Evolutionary conservation across 2,797 vertebrate genomes (phyloP), one percentile per base, ranked within the genome.

Genomic region (Sebastes miniatus): DNA sequence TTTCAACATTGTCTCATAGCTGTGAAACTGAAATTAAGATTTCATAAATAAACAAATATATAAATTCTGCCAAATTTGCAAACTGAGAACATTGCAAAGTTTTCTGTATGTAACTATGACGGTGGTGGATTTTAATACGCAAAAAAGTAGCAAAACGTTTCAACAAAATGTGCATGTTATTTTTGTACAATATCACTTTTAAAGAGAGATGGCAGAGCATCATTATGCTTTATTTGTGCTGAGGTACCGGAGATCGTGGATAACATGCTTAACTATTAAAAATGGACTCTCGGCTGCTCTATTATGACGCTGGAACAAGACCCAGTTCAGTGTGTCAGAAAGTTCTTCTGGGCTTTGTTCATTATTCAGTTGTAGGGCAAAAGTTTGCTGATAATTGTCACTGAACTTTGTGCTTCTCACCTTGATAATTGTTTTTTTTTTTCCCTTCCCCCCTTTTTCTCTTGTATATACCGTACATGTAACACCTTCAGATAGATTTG

Each of bases 181-280:
- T 91, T 94, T 94, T 94, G 91, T 95, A 94, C 87, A 88, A 89
- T 91, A 91, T 93, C 89, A 91, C 91, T 92, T 93, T 90, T 83
- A 90, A 92, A 89, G 88, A 87, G 77, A 77, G 68, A 82, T 57
- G 74, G 79, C 73, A 22, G 83, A 88, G 85, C 74, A 50, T 84
- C 76, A 69, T 43, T 16, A 43, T 78, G 90, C 83, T 89, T 85
- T 80, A 80, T 77, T 82, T 74, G 81, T 81, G 87, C 80, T 76
- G 89, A 90, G 87, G 89, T 92, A 91, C 88, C 78, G 1, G 80
- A 89, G 77, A 69, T 85, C 57, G 12, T 77, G 65, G 84, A 70
- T 83, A 73, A 84, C 72, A 72, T 61, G 64, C 81, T 62, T 81
- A 78, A 84, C 73, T 87, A 73, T 81, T 82, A 27, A 87, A 77